A percentile compares a stretch with the other conserved stretches of the same genome.
Conservation (phyloP, 2,113 vertebrate species). For the Donacobius atricapilla region DNA sequence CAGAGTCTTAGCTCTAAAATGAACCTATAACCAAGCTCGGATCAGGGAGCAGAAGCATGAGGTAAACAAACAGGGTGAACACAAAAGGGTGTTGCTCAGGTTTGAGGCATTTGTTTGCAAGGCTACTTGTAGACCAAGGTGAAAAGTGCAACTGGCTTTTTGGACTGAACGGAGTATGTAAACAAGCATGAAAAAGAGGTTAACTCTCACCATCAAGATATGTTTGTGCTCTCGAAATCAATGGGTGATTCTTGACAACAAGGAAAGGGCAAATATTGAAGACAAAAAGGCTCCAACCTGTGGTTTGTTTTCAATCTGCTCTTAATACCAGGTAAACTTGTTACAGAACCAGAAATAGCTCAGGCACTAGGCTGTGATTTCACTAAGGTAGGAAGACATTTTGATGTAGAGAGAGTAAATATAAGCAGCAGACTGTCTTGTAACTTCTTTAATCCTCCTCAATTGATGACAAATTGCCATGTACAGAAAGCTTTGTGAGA, state of each 20-base stretch:
- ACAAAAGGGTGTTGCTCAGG: constrained; percentile 34
- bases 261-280: constrained; percentile 71
- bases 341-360: constrained; percentile 60
- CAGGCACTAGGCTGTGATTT: constrained; percentile 31
- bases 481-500: constrained; percentile 32
- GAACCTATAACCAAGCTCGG: constrained; percentile 52
- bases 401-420: constrained; percentile 51
- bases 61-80: constrained; percentile 58
- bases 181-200: constrained; percentile 74
- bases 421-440: constrained; percentile 49
- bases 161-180: constrained; percentile 65
- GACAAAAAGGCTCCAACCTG: constrained; percentile 59
- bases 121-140: constrained; percentile 72
- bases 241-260: constrained; percentile 69
- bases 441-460: constrained; percentile 52
- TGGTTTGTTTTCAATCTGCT: constrained; percentile 38
- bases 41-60: constrained; percentile 58
- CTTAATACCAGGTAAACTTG: constrained; percentile 66
- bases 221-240: constrained; percentile 66
- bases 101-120: constrained; percentile 66
- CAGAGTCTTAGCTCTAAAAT: constrained; percentile 28
- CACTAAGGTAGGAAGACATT: constrained; percentile 38
- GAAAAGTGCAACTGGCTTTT: constrained; percentile 77
- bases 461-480: constrained; percentile 49
- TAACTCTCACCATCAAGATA: constrained; percentile 50